Percentiles rank a stretch among this genome's conserved stretches.
Conservation (phyloP, 2,113 vertebrate genomes). For the Macrotis lagotis region DNA sequence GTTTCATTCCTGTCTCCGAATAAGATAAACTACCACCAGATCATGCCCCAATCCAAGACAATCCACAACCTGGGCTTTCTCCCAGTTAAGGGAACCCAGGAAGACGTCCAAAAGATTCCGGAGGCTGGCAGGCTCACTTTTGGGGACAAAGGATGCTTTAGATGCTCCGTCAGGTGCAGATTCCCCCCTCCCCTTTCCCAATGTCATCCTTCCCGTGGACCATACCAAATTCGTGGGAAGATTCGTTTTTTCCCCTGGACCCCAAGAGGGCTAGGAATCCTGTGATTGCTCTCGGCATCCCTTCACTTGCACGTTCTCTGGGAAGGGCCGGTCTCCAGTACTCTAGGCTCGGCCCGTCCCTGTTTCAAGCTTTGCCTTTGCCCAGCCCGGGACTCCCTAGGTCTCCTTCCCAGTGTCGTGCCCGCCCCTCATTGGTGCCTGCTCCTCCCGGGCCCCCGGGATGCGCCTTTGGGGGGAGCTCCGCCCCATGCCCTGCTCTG, state of each 20-base stretch:
- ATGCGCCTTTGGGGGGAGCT: too few species aligned
- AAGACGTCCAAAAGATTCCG: not conserved
- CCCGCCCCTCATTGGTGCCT: too few species aligned
- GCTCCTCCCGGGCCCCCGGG: too few species aligned
- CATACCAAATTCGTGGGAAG: not conserved
- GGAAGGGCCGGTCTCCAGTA: not conserved
- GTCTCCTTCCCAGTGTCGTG: too few species aligned
- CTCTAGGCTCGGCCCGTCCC: too few species aligned
- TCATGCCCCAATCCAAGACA: too few species aligned
- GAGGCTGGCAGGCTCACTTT: not conserved
- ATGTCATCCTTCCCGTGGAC: not conserved
- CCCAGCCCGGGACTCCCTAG: too few species aligned
- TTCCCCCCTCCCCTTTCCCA: not conserved
- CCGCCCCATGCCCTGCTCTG: too few species aligned
- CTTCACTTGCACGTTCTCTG: not conserved
- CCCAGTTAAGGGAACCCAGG: not conserved
- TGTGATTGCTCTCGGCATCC: fast-evolving
- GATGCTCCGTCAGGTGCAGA: not conserved
- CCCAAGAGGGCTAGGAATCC: not conserved
- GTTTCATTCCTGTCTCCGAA: not conserved
- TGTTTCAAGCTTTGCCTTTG: too few species aligned
- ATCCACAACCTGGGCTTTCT: not conserved
- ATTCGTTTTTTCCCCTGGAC: not conserved
- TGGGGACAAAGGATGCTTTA: not conserved
- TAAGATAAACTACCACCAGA: not conserved